A percentile compares a stretch with the other conserved stretches of the same genome.
These are phyloP conservation scores for Proctacanthus coquilletti DNA, from an alignment of 1,140 invertebrate species.

Conservation along the genomic window DNA sequence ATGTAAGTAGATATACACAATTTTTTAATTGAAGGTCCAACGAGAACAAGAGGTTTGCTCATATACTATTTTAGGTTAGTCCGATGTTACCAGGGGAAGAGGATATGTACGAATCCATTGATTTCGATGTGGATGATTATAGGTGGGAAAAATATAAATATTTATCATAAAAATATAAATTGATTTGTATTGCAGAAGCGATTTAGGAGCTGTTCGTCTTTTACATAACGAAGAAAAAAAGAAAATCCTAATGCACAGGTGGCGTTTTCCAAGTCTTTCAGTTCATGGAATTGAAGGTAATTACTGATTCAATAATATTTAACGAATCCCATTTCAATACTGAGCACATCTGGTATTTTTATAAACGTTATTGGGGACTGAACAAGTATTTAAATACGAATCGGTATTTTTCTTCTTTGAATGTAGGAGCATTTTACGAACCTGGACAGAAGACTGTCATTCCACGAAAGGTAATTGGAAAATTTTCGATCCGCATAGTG, in stretches of 20 bases:
- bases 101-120: conserved; percentile 68
- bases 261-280: conserved; percentile 79
- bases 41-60: conserved; percentile 57
- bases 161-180: neutral
- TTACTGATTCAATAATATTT: conserved; percentile 11
- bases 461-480: conserved; percentile 85
- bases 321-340: neutral
- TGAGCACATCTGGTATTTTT: neutral
- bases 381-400: neutral
- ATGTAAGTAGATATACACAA: conserved; percentile 31
- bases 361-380: no score
- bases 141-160: conserved; percentile 27
- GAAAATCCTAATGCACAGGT: conserved; percentile 72
- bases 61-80: conserved; percentile 43
- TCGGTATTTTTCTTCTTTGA: conserved; percentile 14
- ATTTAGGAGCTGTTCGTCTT: conserved; percentile 54
- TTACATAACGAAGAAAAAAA: conserved; percentile 62
- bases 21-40: conserved; percentile 18
- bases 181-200: conserved; percentile 29
- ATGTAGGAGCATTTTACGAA: conserved; percentile 86
- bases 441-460: conserved; percentile 91
- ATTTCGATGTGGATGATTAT: conserved; percentile 78
- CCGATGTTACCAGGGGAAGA: conserved; percentile 55
- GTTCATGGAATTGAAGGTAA: conserved; percentile 75
- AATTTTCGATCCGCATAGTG: conserved; percentile 91